Evolutionary conservation across 2,113 vertebrate genomes (phyloP).

Genomic region (Hiodon alosoides): DNA sequence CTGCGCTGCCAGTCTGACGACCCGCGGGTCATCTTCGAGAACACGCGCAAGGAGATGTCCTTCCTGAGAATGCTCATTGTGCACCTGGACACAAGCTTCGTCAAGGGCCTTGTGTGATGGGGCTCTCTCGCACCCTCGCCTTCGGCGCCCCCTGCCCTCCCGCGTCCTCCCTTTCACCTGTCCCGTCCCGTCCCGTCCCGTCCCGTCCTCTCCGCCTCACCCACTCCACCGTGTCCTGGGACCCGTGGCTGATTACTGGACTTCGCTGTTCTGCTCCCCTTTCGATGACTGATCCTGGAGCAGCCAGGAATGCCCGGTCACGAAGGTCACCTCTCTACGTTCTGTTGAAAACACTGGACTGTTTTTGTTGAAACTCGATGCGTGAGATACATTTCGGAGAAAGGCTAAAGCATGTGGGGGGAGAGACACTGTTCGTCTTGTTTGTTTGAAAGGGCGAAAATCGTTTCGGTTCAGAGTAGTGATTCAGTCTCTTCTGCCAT

Average conservation of each 20-base stretch:
- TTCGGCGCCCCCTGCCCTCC: not conserved
- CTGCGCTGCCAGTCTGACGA: constrained; percentile 72
- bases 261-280: not conserved
- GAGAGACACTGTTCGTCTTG: not conserved
- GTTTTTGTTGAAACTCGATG: not conserved
- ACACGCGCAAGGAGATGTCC: constrained; percentile 75
- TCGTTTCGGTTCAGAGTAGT: not conserved
- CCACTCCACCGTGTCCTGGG: not conserved
- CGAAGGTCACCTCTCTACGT: not conserved
- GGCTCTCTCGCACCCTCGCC: not conserved
- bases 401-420: not conserved
- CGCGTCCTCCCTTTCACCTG: not conserved
- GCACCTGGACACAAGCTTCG: constrained; percentile 69
- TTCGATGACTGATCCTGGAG: not conserved
- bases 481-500: not conserved
- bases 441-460: not conserved
- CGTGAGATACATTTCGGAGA: not conserved
- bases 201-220: not conserved
- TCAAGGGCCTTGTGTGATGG: constrained; percentile 62
- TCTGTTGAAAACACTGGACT: constrained; percentile 4
- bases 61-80: constrained; percentile 72
- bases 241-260: not conserved
- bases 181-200: too few relatives aligned
- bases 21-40: constrained; percentile 71
- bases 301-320: not conserved